Evolutionary conservation across 2,797 vertebrate species (phyloP).

Genomic region (Chanos chanos): DNA sequence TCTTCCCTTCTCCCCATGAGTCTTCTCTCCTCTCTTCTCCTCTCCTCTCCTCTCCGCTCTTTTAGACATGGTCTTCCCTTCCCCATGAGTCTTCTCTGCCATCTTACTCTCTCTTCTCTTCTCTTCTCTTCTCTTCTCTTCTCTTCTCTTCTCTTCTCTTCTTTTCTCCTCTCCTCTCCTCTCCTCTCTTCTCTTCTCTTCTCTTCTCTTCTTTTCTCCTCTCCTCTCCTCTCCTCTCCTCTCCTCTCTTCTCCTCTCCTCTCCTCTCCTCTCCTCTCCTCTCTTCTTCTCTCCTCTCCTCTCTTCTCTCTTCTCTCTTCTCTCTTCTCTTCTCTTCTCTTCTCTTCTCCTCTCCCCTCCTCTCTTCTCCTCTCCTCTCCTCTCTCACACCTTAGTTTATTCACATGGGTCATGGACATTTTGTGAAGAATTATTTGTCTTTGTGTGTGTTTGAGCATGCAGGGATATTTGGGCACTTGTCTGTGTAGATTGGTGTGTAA

Average conservation of each 20-base stretch:
- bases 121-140: neutral
- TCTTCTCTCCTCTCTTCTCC: neutral
- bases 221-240: neutral
- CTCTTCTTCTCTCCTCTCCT: too few relatives aligned
- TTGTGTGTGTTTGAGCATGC: neutral
- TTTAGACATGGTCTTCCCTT: neutral
- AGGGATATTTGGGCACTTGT: neutral
- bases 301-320: neutral
- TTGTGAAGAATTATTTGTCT: too few relatives aligned
- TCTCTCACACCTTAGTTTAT: too few relatives aligned
- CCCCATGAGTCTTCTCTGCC: neutral
- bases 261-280: too few relatives aligned
- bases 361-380: neutral
- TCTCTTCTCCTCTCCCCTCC: neutral
- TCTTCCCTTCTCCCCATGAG: neutral
- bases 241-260: neutral
- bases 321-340: neutral
- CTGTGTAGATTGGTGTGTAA: neutral
- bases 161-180: neutral
- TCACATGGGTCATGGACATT: neutral
- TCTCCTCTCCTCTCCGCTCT: neutral
- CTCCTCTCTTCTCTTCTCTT: neutral
- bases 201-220: neutral
- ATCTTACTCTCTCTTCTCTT: neutral
- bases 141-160: neutral